Percentiles rank a stretch among this genome's conserved stretches.
phyloP scores from a whole-genome alignment of 1,140 invertebrate species.

The Drosophila nebulosa region DNA sequence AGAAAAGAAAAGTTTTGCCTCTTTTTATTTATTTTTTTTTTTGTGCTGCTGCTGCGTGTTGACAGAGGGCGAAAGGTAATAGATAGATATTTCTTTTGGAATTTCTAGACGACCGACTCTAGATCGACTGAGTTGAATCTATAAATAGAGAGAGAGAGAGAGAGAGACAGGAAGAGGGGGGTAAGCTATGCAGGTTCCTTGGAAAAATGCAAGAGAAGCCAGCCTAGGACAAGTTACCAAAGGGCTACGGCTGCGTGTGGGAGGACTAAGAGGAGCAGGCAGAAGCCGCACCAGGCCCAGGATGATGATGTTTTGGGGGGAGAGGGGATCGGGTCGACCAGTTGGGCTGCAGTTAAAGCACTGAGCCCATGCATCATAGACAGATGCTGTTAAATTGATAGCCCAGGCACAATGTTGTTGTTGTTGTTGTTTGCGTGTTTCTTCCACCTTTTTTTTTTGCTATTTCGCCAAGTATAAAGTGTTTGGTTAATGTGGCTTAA shows the following conservation, averaged over 20 bases:
- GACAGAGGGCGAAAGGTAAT: constrained; percentile 50
- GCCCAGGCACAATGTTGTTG: constrained; percentile 46
- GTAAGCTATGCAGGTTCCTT: constrained; percentile 63
- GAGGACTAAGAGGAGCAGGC: constrained; percentile 13
- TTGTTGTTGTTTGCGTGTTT: constrained; percentile 48
- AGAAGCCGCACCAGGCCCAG: constrained; percentile 8
- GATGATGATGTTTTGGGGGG: constrained; percentile 9
- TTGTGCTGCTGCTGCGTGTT: constrained; percentile 37
- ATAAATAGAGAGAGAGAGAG: constrained; percentile 54
- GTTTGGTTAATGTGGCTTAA: constrained; percentile 35
- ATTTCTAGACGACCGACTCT: constrained; percentile 40
- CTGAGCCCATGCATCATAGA: constrained; percentile 64
- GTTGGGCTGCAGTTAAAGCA: neutral
- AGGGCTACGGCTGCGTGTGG: constrained; percentile 22
- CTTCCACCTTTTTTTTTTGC: neutral
- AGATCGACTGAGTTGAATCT: constrained; percentile 27
- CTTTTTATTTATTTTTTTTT: constrained; percentile 12
- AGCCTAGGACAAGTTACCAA: constrained; percentile 39
- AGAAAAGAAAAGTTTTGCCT: constrained; percentile 16
- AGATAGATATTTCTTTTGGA: constrained; percentile 24
- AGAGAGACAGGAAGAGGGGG: neutral
- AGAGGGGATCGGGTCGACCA: neutral
- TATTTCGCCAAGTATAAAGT: constrained; percentile 15
- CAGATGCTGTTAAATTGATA: constrained; percentile 78
- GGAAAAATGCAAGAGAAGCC: constrained; percentile 56